A percentile compares a stretch with the other conserved stretches of the same genome.
Evolutionary conservation across 2,888 invertebrate species (phyloP).

Genomic region (Athripsodes cinereus): DNA sequence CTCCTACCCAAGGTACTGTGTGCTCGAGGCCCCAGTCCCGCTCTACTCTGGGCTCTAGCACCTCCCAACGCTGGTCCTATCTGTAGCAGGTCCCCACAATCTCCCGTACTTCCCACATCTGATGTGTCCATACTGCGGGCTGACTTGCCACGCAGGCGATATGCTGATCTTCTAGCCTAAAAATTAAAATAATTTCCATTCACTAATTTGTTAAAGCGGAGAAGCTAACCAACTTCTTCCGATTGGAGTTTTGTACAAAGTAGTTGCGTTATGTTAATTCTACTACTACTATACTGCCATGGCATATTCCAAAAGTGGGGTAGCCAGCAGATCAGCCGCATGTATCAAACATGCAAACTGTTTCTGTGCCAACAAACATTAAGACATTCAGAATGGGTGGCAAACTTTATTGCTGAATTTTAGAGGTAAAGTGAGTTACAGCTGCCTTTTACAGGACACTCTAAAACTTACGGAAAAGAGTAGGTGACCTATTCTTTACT

Average conservation of each 20-base stretch:
- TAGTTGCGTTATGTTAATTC: not conserved
- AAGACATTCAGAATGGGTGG: too few species aligned
- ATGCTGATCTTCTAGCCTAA: conserved; percentile 45
- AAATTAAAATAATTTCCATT: not conserved
- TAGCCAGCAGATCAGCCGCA: too few species aligned
- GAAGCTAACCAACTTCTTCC: not conserved
- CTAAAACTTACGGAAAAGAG: too few species aligned
- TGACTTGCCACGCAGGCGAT: conserved; percentile 46
- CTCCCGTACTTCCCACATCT: conserved; percentile 33
- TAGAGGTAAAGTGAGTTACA: not conserved
- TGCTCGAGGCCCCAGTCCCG: conserved; percentile 40
- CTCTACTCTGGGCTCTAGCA: conserved; percentile 38
- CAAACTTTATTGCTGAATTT: too few species aligned
- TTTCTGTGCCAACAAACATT: too few species aligned
- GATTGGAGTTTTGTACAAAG: not conserved
- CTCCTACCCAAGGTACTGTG: conserved; percentile 43
- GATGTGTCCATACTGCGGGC: conserved; percentile 47
- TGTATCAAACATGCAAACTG: too few species aligned
- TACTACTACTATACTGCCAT: too few species aligned
- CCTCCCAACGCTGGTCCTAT: conserved; percentile 45
- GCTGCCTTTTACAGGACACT: too few species aligned
- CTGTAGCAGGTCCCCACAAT: conserved; percentile 42
- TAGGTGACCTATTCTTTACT: too few species aligned
- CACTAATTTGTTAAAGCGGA: not conserved
- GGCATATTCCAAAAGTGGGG: too few species aligned